phyloP scores from a whole-genome alignment of 2,797 vertebrate genomes.

The Schizopygopsis malacanthus region DNA sequence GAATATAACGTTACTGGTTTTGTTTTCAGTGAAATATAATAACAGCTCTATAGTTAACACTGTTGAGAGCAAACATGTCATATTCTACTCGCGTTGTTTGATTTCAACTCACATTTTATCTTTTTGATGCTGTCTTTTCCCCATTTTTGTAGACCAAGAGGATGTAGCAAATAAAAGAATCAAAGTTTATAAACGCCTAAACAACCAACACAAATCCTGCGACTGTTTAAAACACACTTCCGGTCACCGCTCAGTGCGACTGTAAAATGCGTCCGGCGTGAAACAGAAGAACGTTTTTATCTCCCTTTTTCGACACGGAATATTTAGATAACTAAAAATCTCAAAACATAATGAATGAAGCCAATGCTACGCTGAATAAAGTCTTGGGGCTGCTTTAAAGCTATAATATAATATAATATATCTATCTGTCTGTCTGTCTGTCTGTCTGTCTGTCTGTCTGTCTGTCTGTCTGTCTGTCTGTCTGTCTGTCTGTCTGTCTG shows the following conservation, averaged over 20 bases:
- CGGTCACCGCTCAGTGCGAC: background rate
- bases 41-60: background rate
- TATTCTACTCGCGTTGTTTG: background rate
- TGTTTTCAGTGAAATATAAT: background rate
- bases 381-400: background rate
- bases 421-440: background rate
- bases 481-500: background rate
- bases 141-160: conserved; percentile 76
- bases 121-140: conserved; percentile 96
- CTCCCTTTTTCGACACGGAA: background rate
- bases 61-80: background rate
- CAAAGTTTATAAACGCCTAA: background rate
- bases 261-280: conserved; percentile 37
- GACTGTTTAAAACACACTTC: conserved; percentile 36
- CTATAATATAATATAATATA: too few relatives aligned
- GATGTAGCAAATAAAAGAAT: background rate
- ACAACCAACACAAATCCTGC: background rate
- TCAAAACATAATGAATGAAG: background rate
- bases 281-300: background rate
- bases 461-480: background rate
- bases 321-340: background rate
- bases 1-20: too few relatives aligned
- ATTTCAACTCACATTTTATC: conserved; percentile 88
- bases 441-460: background rate
- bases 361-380: background rate